These are phyloP conservation scores for Beroe forskalii DNA, from an alignment of 37 sponge, comb jelly and placozoan genomes.

Conservation along the genomic window DNA sequence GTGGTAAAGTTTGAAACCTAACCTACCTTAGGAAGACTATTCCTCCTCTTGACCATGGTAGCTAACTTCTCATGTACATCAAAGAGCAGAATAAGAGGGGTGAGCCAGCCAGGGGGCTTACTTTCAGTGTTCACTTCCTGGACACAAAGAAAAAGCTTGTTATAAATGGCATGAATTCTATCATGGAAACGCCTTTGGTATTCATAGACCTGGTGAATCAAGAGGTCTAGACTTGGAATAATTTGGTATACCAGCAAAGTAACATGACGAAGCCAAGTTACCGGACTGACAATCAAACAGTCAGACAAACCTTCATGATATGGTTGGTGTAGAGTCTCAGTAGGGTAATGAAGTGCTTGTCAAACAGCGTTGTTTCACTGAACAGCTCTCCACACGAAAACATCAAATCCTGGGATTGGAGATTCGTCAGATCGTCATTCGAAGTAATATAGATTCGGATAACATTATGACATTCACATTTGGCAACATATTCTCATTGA, in stretches of 20 bases:
- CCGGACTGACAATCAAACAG: not conserved
- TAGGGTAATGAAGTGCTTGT: slow-evolving; percentile 18
- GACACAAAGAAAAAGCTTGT: too few species aligned
- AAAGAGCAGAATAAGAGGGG: slow-evolving; percentile 72
- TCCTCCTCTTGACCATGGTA: slow-evolving; percentile 24
- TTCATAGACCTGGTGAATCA: too few species aligned
- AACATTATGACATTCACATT: too few species aligned
- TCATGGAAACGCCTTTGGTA: too few species aligned
- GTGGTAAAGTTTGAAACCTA: too few species aligned
- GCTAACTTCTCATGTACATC: slow-evolving; percentile 76
- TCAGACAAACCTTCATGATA: not conserved
- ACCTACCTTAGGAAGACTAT: slow-evolving; percentile 3
- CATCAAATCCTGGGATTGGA: slow-evolving; percentile 37
- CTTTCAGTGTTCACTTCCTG: slow-evolving; percentile 66
- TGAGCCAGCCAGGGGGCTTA: slow-evolving; percentile 72
- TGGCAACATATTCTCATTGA: too few species aligned
- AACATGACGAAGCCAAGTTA: too few species aligned
- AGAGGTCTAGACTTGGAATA: too few species aligned
- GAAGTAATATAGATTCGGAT: too few species aligned
- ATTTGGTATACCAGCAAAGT: too few species aligned
- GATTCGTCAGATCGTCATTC: too few species aligned
- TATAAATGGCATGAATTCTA: too few species aligned
- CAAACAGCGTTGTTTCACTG: not conserved
- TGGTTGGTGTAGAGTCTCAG: slow-evolving; percentile 18
- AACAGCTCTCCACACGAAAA: slow-evolving; percentile 42